Percentiles rank a stretch among this genome's conserved stretches.
These are phyloP conservation scores for Melitaea athalia DNA, from an alignment of 2,888 invertebrate genomes.

Conservation along the genomic window DNA sequence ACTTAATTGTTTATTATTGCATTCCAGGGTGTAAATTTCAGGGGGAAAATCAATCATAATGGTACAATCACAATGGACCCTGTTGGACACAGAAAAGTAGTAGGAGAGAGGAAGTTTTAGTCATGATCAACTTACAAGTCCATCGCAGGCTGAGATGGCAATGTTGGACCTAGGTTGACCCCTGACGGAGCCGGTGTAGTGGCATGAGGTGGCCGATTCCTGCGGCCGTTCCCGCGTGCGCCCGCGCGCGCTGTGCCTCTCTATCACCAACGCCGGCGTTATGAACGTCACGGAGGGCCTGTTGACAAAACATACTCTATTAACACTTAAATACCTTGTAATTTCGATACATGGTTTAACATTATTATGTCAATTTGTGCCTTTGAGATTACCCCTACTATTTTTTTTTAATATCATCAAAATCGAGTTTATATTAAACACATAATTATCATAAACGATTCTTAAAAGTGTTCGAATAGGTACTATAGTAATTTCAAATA, in stretches of 20 bases:
- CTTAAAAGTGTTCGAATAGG: not conserved
- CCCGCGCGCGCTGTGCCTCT: slow-evolving; percentile 81
- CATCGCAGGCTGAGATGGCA: slow-evolving; percentile 91
- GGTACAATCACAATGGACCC: too few relatives aligned
- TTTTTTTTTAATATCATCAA: too few relatives aligned
- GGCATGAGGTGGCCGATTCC: slow-evolving; percentile 84
- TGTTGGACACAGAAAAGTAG: too few relatives aligned
- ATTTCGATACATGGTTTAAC: not conserved
- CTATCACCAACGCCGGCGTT: slow-evolving; percentile 87
- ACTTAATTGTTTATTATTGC: too few relatives aligned
- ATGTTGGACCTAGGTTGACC: slow-evolving; percentile 87
- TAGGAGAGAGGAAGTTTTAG: too few relatives aligned
- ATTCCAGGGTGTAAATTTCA: too few relatives aligned
- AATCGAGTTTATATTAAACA: too few relatives aligned
- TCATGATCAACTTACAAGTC: slow-evolving; percentile 85
- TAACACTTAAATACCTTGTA: not conserved
- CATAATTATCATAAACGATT: too few relatives aligned
- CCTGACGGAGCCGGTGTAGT: slow-evolving; percentile 89
- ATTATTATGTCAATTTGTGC: not conserved
- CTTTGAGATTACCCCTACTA: too few relatives aligned
- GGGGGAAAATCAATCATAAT: too few relatives aligned
- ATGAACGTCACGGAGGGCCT: slow-evolving; percentile 86
- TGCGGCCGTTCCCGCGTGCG: slow-evolving; percentile 79
- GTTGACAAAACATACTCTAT: slow-evolving; percentile 35
- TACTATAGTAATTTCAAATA: not conserved